Conservation (phyloP, 2,888 invertebrate species). For the Cerceris ruficornis region DNA sequence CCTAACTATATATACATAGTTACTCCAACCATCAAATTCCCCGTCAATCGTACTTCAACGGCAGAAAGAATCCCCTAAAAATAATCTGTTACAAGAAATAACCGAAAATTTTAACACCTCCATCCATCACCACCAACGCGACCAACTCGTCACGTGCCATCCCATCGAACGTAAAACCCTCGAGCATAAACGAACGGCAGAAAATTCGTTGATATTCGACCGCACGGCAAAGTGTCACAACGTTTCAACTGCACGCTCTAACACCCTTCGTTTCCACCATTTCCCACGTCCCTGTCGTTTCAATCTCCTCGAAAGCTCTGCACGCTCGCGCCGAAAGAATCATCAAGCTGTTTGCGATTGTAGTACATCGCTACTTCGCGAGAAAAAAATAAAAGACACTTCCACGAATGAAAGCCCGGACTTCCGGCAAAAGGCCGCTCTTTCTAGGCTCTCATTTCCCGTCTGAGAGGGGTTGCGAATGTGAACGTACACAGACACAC, state of each 20-base stretch:
- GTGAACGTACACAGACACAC: background rate
- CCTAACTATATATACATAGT: too few relatives aligned
- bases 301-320: slow-evolving; percentile 13
- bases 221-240: background rate
- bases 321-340: slow-evolving; percentile 21
- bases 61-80: too few relatives aligned
- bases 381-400: slow-evolving; percentile 32
- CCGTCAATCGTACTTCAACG: too few relatives aligned
- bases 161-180: too few relatives aligned
- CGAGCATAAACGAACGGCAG: too few relatives aligned
- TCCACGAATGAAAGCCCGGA: slow-evolving; percentile 26
- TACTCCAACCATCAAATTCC: too few relatives aligned
- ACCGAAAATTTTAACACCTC: too few relatives aligned
- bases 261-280: background rate
- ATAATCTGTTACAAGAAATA: too few relatives aligned
- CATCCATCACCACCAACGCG: too few relatives aligned
- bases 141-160: too few relatives aligned
- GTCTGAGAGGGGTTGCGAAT: slow-evolving; percentile 8
- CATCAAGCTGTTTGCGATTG: slow-evolving; percentile 30
- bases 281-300: background rate
- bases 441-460: background rate
- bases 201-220: too few relatives aligned
- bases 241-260: background rate
- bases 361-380: slow-evolving; percentile 6
- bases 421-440: slow-evolving; percentile 17